A percentile compares a stretch with the other conserved stretches of the same genome.
phyloP scores from a whole-genome alignment of 2,797 vertebrate genomes.

The Aplochiton taeniatus region DNA sequence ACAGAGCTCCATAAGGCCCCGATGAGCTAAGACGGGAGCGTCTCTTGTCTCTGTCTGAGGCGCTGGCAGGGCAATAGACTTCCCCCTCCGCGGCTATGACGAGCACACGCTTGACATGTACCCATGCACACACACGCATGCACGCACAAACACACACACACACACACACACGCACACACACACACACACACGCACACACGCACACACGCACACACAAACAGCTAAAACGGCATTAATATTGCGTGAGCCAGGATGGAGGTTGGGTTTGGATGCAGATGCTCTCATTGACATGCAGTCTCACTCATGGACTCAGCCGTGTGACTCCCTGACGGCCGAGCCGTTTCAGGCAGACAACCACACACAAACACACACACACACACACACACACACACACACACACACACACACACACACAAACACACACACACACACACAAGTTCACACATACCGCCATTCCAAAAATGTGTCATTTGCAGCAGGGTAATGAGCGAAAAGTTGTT shows the following conservation, averaged over 20 bases:
- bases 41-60: too few relatives aligned
- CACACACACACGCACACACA: constrained; percentile 22
- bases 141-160: constrained; percentile 18
- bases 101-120: background rate
- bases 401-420: too few relatives aligned
- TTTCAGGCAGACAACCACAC: background rate
- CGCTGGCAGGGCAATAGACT: background rate
- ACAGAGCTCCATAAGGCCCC: background rate
- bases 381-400: constrained; percentile 14
- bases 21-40: too few relatives aligned
- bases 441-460: constrained; percentile 14
- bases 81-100: background rate
- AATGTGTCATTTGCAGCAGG: constrained; percentile 10
- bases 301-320: constrained; percentile 16
- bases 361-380: constrained; percentile 22
- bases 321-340: constrained; percentile 10
- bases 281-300: constrained; percentile 39
- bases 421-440: too few relatives aligned
- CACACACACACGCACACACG: constrained; percentile 5
- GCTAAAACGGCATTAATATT: constrained; percentile 50
- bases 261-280: constrained; percentile 34
- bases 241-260: constrained; percentile 41
- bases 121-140: constrained; percentile 4
- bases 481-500: constrained; percentile 23
- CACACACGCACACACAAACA: constrained; percentile 4